Evolutionary conservation across 1,140 invertebrate genomes (phyloP), one percentile per base, ranked within the genome.

Genomic region (Marisa cornuarietis): DNA sequence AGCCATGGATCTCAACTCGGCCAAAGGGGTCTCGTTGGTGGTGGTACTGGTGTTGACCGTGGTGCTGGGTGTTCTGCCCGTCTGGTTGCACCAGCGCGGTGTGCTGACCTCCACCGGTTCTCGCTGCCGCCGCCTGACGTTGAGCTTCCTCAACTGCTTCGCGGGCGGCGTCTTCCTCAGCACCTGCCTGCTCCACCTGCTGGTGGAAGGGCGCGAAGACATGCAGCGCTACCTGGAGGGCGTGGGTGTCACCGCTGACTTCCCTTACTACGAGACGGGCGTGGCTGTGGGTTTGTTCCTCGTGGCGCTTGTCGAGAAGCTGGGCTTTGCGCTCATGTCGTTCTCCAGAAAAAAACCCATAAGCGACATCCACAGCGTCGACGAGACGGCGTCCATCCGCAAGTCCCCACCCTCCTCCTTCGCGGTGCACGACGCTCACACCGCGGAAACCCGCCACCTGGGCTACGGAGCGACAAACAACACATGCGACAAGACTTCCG

Each of bases 91-190:
- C 49, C 65, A 65, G 54, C 18, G 77, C 49, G 54, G 82, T 13
- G 20, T 73, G 54, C 42, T 71, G 26, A 68, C 65, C 20, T n/a
- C 72, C 22, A 31, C 58, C 6, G 71, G 63, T 42, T 22, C 42
- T 9, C 49, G 71, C 5, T 49, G 77, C 13, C 61, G 73, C 22
- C 63, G 82, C 16, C 72, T 61, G 3, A 78, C 81, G n/a, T 58
- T 88, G 0, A 78, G 74, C 42, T 80, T 80, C 61, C 73, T 87
- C 42, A 88, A 88, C 82, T 87, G 93, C 83, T 93, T 93, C 83
- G 91, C 92, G 62, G 93, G 92, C 13, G 93, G 93, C 42, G 92
- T 93, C 62, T 93, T 93, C 83, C 86, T 93, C 16, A 92, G 87
- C 14, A 92, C 92, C 49, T 92, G 92, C 76, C 87, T 93, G 24